A percentile compares a stretch with the other conserved stretches of the same genome.
Conservation (phyloP, 2,797 vertebrate species). For the Hippoglossus hippoglossus region DNA sequence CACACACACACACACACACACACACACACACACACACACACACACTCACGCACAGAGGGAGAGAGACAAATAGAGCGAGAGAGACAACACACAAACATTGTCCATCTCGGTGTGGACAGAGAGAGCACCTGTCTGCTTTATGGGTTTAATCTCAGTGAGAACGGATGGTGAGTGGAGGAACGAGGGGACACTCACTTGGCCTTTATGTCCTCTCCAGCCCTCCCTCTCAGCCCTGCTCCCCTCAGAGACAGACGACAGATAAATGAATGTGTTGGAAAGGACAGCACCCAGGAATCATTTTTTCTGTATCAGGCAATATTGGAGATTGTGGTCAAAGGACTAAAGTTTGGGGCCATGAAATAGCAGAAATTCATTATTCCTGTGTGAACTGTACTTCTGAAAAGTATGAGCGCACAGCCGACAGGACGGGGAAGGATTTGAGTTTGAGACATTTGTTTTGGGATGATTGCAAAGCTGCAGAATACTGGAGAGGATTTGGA, state of each 20-base stretch:
- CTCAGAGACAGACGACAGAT: constrained; percentile 48
- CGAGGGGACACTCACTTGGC: constrained; percentile 50
- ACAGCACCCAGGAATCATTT: constrained; percentile 25
- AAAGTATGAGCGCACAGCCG: constrained; percentile 10
- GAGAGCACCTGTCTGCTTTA: constrained; percentile 73
- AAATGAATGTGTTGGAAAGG: constrained; percentile 47
- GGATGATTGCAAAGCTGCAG: no score
- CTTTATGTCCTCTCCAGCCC: constrained; percentile 42
- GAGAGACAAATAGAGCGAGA: constrained; percentile 9
- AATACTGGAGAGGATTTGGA: no score
- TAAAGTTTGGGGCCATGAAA: constrained; percentile 24
- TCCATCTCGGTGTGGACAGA: constrained; percentile 50
- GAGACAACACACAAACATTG: constrained; percentile 38
- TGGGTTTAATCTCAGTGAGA: constrained; percentile 77
- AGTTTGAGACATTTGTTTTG: background rate
- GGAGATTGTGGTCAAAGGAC: constrained; percentile 40
- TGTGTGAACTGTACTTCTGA: constrained; percentile 9
- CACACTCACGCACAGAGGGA: no score
- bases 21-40: no score
- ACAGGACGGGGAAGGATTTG: background rate
- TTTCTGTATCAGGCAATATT: constrained; percentile 15
- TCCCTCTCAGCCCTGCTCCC: constrained; percentile 28
- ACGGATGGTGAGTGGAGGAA: constrained; percentile 34
- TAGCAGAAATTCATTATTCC: constrained; percentile 27
- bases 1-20: background rate